Base-by-base conservation (phyloP, 1,140 invertebrate genomes). In the Helicoverpa zea region DNA sequence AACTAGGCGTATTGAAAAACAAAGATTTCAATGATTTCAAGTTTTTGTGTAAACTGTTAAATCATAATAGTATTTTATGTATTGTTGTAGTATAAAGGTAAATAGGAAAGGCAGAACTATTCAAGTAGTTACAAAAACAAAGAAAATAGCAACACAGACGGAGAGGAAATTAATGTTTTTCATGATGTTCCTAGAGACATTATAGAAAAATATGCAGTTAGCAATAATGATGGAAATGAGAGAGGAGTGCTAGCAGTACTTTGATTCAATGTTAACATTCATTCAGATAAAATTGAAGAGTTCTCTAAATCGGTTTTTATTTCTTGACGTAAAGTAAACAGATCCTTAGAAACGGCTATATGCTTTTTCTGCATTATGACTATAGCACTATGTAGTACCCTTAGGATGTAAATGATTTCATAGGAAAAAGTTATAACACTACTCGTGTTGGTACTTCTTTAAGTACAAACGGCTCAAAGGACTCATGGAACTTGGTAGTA, bases 111-210 rank as follows among this genome's bases (percentile, higher is more conserved):
- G 35, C 35, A n/a, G 43, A 64, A n/a, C 1, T 12, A 11, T 29
- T 23, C 58, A 64, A 43, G 5, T 16, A 7, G 35, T 30, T 64
- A 30, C 5, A 49, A 23, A 23, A 23, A 66, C 3, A 66, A 23
- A 68, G 1, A 68, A 68, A 68, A 18, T 18, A 66, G 7, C 47
- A 18, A 51, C 43, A 66, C 35, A 3, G 10, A 49, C 16, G 63
- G 3, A 49, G 16, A 68, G 64, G 64, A 68, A 68, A 68, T 68
- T 43, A 23, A 68, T 23, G n/a, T 68, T 68, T 49, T 68, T 68
- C 64, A 49, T 66, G 49, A 66, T 49, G 64, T 68, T 68, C 43
- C 64, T 16, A 68, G 43, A 49, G 16, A 10, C 35, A 66, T 66
- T 66, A 49, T 18, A 16, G 18, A 9, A 18, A 43, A 43, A 43